Evolutionary conservation across 2,113 vertebrate genomes (phyloP).

Genomic region (Carollia perspicillata): DNA sequence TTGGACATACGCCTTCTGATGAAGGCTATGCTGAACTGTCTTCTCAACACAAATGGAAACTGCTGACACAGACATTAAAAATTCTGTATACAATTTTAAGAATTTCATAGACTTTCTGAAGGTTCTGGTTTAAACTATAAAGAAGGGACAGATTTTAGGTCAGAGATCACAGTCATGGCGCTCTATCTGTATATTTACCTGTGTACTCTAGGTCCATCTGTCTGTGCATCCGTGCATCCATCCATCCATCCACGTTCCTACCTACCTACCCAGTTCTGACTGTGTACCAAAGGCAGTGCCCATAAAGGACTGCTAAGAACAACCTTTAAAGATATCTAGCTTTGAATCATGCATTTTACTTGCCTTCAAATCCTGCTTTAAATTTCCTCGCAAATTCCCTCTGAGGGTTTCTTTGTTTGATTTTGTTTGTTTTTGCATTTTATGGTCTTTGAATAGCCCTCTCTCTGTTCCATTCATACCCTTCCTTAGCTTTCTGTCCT

Average conservation of each 20-base stretch:
- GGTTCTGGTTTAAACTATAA: constrained; percentile 21
- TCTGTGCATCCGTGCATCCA: not conserved
- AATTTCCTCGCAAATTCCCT: not conserved
- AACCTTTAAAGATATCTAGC: not conserved
- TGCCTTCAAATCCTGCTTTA: not conserved
- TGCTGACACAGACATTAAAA: not conserved
- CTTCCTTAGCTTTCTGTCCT: constrained; percentile 17
- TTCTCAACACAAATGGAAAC: not conserved
- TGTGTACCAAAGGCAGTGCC: not conserved
- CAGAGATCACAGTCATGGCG: not conserved
- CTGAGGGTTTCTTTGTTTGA: not conserved
- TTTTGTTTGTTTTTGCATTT: not conserved
- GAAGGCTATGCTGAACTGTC: not conserved
- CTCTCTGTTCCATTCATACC: not conserved
- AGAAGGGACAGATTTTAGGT: not conserved
- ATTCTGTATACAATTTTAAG: not conserved
- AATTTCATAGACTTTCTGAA: constrained; percentile 1
- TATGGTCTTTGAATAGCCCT: not conserved
- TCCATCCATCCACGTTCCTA: not conserved
- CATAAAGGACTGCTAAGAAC: not conserved
- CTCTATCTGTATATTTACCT: not conserved
- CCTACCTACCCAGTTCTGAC: not conserved
- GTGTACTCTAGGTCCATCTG: not conserved
- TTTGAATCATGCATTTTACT: not conserved
- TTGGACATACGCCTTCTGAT: not conserved